Conservation (phyloP, 2,888 invertebrate species). For the Apodemia duryi region DNA sequence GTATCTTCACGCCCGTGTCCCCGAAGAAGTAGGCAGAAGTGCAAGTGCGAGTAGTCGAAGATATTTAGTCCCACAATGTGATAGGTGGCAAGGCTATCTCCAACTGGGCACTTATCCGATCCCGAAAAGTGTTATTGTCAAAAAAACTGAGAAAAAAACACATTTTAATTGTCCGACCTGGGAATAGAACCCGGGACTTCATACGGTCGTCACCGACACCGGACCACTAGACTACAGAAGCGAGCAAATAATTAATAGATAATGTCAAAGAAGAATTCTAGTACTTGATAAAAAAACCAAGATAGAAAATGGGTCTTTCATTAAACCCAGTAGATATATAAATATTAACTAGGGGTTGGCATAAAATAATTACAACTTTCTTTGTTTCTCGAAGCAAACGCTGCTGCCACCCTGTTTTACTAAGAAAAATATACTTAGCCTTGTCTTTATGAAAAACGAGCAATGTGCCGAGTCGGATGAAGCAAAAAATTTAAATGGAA, state of each 20-base stretch:
- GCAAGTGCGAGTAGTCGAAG: too few species aligned
- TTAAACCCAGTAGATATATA: neutral
- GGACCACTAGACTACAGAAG: too few species aligned
- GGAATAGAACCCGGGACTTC: too few species aligned
- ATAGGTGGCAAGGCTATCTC: too few species aligned
- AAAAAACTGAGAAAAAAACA: too few species aligned
- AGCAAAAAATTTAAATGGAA: conserved; percentile 69
- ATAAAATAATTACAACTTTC: conserved; percentile 7
- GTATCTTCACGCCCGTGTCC: too few species aligned
- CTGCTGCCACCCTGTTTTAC: conserved; percentile 25
- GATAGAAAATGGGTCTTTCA: neutral
- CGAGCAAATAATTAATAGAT: neutral
- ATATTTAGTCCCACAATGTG: too few species aligned
- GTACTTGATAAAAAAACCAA: neutral
- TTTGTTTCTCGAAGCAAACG: conserved; percentile 12
- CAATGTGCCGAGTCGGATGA: conserved; percentile 40
- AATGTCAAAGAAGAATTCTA: neutral
- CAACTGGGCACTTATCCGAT: too few species aligned
- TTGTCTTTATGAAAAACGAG: conserved; percentile 29
- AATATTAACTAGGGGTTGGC: neutral
- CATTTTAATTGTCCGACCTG: too few species aligned
- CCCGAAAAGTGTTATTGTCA: too few species aligned
- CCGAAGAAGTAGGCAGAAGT: too few species aligned
- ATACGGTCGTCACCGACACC: too few species aligned
- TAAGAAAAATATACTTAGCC: conserved; percentile 31